Percentiles rank a stretch among this genome's conserved stretches.
phyloP scores from a whole-genome alignment of 1,140 invertebrate genomes.

The Physella acuta region DNA sequence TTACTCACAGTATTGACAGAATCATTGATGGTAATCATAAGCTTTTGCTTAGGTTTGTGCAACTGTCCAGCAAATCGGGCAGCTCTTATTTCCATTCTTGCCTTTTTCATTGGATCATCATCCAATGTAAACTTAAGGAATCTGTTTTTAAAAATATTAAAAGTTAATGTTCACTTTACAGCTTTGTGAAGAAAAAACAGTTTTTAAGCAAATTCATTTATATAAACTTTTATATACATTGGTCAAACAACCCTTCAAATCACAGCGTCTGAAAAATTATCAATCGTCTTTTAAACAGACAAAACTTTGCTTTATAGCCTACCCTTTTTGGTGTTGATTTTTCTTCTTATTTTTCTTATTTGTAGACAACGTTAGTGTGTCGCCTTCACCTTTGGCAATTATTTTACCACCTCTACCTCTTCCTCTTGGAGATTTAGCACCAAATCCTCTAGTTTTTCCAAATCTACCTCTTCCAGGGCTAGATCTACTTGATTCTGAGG shows the following conservation, averaged over 20 bases:
- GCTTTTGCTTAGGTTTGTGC: slow-evolving; percentile 36
- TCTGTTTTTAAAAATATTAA: background rate
- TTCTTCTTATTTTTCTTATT: slow-evolving; percentile 35
- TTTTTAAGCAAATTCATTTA: too few species aligned
- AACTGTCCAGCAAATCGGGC: slow-evolving; percentile 72
- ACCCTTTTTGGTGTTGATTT: slow-evolving; percentile 27
- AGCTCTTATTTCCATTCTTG: slow-evolving; percentile 67
- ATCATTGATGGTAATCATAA: slow-evolving; percentile 45
- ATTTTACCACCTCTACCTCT: slow-evolving; percentile 32
- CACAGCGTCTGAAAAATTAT: too few species aligned
- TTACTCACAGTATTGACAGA: slow-evolving; percentile 28
- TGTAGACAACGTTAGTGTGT: slow-evolving; percentile 2
- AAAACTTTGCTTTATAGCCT: slow-evolving; percentile 6
- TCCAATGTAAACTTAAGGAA: slow-evolving; percentile 28
- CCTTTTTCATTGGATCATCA: slow-evolving; percentile 52
- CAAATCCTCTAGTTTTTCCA: slow-evolving; percentile 16
- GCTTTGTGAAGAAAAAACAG: too few species aligned
- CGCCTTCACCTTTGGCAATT: slow-evolving; percentile 24
- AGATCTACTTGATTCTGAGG: slow-evolving; percentile 14
- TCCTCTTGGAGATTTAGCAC: slow-evolving; percentile 26
- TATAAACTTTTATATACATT: too few species aligned
- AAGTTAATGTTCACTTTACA: too few species aligned
- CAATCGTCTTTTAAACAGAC: background rate
- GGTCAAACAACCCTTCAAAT: too few species aligned
- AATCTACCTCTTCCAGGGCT: slow-evolving; percentile 22